These are phyloP conservation scores for Tetragonisca angustula DNA, from an alignment of 2,888 invertebrate genomes.

Conservation along the genomic window DNA sequence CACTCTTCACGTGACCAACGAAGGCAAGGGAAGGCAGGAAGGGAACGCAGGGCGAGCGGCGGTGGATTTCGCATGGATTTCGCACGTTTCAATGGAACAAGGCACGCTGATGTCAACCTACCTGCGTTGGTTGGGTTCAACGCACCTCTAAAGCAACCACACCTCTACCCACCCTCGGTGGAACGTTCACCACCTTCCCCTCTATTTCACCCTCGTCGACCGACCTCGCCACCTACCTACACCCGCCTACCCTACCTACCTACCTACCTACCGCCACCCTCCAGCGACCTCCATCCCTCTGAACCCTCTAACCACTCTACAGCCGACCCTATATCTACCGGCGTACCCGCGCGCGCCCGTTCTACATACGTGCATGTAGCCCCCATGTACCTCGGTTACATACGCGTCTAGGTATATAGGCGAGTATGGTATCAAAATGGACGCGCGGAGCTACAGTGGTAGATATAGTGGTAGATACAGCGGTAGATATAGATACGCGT, in stretches of 20 bases:
- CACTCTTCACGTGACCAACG: background rate
- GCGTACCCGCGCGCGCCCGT: conserved; percentile 66
- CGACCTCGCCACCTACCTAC: conserved; percentile 68
- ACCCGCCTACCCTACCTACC: conserved; percentile 49
- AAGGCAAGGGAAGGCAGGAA: background rate
- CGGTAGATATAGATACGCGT: conserved; percentile 51
- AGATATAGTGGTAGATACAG: conserved; percentile 69
- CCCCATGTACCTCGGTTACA: conserved; percentile 61
- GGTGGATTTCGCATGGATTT: conserved; percentile 81
- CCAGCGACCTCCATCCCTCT: conserved; percentile 68
- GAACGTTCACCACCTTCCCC: conserved; percentile 78
- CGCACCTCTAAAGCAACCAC: conserved; percentile 84
- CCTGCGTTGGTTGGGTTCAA: conserved; percentile 82
- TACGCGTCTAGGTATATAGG: conserved; percentile 67
- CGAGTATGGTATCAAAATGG: conserved; percentile 79
- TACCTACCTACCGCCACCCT: conserved; percentile 54
- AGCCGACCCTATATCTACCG: conserved; percentile 75
- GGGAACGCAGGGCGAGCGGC: background rate
- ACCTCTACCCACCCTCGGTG: conserved; percentile 80
- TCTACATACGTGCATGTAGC: conserved; percentile 66
- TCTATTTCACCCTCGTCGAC: conserved; percentile 71
- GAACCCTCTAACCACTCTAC: conserved; percentile 76
- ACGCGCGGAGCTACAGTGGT: conserved; percentile 73
- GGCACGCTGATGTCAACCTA: conserved; percentile 82
- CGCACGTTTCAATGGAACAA: conserved; percentile 82